A percentile compares a stretch with the other conserved stretches of the same genome.
Evolutionary conservation across 2,113 vertebrate species (phyloP).

Genomic region (Dermatemys mawii): DNA sequence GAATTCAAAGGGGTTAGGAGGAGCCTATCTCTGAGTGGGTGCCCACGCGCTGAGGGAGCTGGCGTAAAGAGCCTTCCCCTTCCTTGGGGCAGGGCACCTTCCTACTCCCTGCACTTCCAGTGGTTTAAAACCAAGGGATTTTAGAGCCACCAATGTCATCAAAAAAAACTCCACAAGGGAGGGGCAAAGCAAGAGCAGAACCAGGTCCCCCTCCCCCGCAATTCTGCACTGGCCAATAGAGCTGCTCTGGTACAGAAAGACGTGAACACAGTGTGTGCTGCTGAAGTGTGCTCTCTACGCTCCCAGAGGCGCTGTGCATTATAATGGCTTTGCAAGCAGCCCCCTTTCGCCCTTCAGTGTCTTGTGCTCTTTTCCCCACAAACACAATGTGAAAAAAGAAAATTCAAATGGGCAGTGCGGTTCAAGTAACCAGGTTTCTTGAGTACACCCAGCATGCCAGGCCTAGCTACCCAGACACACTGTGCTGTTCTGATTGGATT

Average conservation of each 20-base stretch:
- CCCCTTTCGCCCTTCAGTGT: accelerated
- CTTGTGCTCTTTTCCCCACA: neutral
- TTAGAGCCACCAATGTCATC: neutral
- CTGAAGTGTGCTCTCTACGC: neutral
- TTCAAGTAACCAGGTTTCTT: neutral
- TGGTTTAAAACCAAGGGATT: neutral
- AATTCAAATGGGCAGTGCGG: neutral
- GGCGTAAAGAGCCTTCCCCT: neutral
- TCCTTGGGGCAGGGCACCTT: neutral
- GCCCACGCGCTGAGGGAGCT: neutral
- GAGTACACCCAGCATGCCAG: neutral
- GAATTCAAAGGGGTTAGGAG: neutral
- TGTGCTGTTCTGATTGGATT: neutral
- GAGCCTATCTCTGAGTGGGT: neutral
- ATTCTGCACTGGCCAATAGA: neutral
- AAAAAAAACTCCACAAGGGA: neutral
- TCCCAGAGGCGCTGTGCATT: neutral
- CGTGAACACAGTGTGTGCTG: accelerated
- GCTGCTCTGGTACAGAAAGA: neutral
- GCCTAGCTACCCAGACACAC: neutral
- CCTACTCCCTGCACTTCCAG: neutral
- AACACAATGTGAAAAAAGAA: neutral
- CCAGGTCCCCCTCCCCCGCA: neutral
- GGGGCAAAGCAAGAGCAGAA: neutral
- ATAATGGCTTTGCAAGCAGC: neutral